Conservation (phyloP, 2,797 vertebrate genomes). For the Lepus townsendii region DNA sequence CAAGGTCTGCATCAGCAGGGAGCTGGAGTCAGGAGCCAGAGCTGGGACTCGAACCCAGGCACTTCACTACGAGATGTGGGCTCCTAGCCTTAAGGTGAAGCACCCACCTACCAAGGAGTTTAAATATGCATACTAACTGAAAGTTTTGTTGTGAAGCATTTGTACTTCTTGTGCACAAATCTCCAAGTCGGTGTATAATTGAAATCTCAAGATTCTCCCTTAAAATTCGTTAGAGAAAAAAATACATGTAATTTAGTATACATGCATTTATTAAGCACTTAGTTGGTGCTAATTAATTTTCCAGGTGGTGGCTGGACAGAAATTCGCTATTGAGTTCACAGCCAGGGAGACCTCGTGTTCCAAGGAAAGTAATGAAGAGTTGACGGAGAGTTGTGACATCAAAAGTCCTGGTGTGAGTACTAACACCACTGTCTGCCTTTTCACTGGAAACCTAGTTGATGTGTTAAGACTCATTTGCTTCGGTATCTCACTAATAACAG, state of each 20-base stretch:
- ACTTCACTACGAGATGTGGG: too few relatives aligned
- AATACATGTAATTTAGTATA: constrained; percentile 23
- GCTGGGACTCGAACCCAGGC: too few relatives aligned
- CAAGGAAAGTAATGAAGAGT: constrained; percentile 75
- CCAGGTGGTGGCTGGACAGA: constrained; percentile 82
- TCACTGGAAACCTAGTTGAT: neutral
- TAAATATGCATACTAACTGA: constrained; percentile 43
- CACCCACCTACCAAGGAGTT: constrained; percentile 41
- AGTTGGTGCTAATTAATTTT: constrained; percentile 74
- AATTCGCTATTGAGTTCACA: constrained; percentile 72
- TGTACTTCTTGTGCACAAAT: neutral
- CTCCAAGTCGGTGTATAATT: neutral
- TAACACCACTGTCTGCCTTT: neutral
- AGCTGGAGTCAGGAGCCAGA: too few relatives aligned
- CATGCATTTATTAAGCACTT: constrained; percentile 38
- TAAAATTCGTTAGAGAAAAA: constrained; percentile 63
- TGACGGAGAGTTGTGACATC: constrained; percentile 73
- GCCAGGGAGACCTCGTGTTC: constrained; percentile 86
- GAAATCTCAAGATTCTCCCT: constrained; percentile 38
- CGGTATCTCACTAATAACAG: neutral
- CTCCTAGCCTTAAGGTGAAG: neutral
- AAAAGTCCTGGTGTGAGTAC: constrained; percentile 82
- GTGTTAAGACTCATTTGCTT: neutral
- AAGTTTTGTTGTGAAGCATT: constrained; percentile 58
- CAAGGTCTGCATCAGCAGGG: too few relatives aligned